Evolutionary conservation across 1,140 invertebrate species (phyloP), one percentile per base, ranked within the genome.

Genomic region (Planococcus citri): DNA sequence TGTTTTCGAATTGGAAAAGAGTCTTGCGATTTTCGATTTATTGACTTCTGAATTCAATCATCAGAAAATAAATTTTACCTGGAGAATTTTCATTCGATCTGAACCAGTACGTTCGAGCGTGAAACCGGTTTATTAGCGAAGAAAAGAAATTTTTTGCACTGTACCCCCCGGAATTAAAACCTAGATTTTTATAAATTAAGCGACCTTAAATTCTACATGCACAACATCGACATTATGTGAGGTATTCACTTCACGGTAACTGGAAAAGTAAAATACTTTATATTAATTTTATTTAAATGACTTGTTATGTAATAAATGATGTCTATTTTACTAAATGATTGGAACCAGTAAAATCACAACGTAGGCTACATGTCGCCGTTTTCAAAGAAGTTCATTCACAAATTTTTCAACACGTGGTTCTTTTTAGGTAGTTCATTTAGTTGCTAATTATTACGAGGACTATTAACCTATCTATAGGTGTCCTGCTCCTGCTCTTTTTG

Each of bases 181-280:
- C 6, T 51, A 51, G 41, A 51, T 51, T 51, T 51, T 3, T 9
- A 51, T 51, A 51, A 51, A 51, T 51, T 9, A 17, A 20, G 41
- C 41, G 41, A 51, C 41, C 41, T 51, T 51, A 51, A 51, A 51
- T 51, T 51, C 41, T 51, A 51, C 41, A 20, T 51, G n/a, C n/a
- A n/a, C n/a, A 51, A 51, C 41, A 3, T n/a, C 17, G 17, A 51
- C 41, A n/a, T 20, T 14, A 51, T 51, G n/a, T 51, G 29, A 6
- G n/a, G 41, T 17, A 51, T 51, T 51, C 41, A 20, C 3, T 51
- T 51, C 10, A 51, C 17, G 41, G 41, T 17, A 17, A 51, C 29
- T 51, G 6, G n/a, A 20, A 51, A 51, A 51, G 41, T 51, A 51
- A 51, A 9, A 51, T 51, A 51, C 41, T 6, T 51, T 9, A 51